Evolutionary conservation across 35 echinoderm and acorn worm genomes (phyloP).

Genomic region (Chiridota heheva): DNA sequence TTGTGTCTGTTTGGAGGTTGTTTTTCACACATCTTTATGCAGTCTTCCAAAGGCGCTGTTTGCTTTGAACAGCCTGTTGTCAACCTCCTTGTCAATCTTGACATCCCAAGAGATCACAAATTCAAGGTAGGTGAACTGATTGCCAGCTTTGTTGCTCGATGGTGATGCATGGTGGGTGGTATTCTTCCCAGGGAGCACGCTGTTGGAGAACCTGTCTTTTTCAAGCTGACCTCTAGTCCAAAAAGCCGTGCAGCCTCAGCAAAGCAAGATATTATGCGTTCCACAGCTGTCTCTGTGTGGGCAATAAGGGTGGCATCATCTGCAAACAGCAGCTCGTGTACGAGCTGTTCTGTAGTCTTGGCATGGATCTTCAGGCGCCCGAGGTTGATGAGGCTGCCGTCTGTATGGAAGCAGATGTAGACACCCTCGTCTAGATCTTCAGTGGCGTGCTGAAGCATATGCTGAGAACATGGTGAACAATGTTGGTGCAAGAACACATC

Average conservation of each 20-base stretch:
- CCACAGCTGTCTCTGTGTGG: background rate
- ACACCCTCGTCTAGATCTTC: background rate
- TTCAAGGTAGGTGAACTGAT: slow-evolving; percentile 12
- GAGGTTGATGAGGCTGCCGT: slow-evolving; percentile 20
- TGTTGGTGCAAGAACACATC: slow-evolving; percentile 39
- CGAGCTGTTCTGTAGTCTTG: background rate
- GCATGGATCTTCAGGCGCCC: background rate
- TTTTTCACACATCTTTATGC: no score
- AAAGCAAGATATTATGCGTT: slow-evolving; percentile 4
- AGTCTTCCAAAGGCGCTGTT: no score
- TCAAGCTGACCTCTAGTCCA: slow-evolving; percentile 32
- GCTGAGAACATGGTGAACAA: slow-evolving; percentile 25
- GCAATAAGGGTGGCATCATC: slow-evolving; percentile 24
- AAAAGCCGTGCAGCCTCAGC: slow-evolving; percentile 3
- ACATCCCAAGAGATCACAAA: background rate
- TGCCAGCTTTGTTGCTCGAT: background rate
- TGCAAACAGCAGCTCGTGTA: slow-evolving; percentile 1
- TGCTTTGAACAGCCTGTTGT: no score
- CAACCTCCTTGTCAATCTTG: no score
- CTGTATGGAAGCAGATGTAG: background rate
- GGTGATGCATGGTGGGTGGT: no score
- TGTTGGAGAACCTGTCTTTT: slow-evolving; percentile 45
- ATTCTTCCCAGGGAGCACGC: background rate
- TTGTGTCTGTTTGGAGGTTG: no score
- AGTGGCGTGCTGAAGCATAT: slow-evolving; percentile 6